Evolutionary conservation across 2,113 vertebrate species (phyloP).

Genomic region (Mus musculus): DNA sequence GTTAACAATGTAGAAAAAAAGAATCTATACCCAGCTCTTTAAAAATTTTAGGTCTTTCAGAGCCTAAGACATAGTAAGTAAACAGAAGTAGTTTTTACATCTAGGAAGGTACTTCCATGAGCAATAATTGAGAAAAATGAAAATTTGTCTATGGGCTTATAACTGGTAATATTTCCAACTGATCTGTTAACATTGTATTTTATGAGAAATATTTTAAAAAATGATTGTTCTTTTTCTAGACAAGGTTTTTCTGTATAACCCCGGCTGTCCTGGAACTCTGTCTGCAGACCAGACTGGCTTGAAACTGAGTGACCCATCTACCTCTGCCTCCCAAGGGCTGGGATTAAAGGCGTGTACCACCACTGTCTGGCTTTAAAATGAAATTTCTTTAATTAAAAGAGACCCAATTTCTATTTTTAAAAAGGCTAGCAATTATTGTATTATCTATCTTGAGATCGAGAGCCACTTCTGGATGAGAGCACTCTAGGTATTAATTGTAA

Average conservation of each 20-base stretch:
- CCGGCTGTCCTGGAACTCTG: background rate
- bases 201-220: conserved; percentile 20
- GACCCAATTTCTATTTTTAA: conserved; percentile 33
- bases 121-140: conserved; percentile 16
- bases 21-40: conserved; percentile 25
- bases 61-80: conserved; percentile 35
- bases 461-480: conserved; percentile 40
- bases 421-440: conserved; percentile 43
- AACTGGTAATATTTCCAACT: conserved; percentile 34
- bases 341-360: background rate
- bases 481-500: conserved; percentile 41
- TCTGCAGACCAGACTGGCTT: background rate
- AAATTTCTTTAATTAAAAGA: conserved; percentile 61
- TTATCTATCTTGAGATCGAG: conserved; percentile 24
- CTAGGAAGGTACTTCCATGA: conserved; percentile 35
- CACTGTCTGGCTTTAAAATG: background rate
- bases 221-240: background rate
- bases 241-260: background rate
- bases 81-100: conserved; percentile 58
- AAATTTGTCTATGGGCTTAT: background rate
- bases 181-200: conserved; percentile 34
- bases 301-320: background rate
- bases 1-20: conserved; percentile 60
- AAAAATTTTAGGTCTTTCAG: conserved; percentile 58
- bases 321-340: background rate